These are phyloP conservation scores for Meriones psammophilus DNA, from an alignment of 2,797 vertebrate species.

Conservation along the genomic window DNA sequence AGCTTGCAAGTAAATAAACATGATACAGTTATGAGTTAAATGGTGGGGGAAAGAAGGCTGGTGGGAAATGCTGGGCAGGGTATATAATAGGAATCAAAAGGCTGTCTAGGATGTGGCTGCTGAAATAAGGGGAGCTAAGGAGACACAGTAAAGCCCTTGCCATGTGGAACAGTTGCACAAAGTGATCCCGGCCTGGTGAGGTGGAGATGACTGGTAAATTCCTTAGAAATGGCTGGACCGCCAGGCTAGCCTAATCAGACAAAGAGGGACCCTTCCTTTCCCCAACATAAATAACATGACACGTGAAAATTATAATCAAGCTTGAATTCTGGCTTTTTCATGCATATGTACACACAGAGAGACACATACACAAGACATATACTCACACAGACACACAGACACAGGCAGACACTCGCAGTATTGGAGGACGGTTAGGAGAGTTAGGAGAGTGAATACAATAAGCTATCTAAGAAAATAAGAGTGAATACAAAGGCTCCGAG, in stretches of 20 bases:
- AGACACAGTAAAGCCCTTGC: not conserved
- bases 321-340: not conserved
- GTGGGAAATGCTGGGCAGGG: not conserved
- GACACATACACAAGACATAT: not conserved
- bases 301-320: not conserved
- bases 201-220: not conserved
- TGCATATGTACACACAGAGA: not conserved
- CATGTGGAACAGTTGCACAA: not conserved
- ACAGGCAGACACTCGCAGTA: not conserved
- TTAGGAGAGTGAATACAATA: not conserved
- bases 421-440: not conserved
- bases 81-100: not conserved
- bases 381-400: not conserved
- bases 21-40: not conserved
- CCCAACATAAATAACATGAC: not conserved
- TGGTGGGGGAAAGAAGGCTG: not conserved
- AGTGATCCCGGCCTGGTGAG: not conserved
- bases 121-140: not conserved
- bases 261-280: not conserved
- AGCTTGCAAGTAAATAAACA: not conserved
- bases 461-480: not conserved
- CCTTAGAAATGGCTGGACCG: not conserved
- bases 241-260: not conserved
- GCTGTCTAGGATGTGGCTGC: not conserved
- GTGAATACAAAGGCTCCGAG: not conserved